Evolutionary conservation across 2,888 invertebrate genomes (phyloP).

Genomic region (Agrotis ipsilon): DNA sequence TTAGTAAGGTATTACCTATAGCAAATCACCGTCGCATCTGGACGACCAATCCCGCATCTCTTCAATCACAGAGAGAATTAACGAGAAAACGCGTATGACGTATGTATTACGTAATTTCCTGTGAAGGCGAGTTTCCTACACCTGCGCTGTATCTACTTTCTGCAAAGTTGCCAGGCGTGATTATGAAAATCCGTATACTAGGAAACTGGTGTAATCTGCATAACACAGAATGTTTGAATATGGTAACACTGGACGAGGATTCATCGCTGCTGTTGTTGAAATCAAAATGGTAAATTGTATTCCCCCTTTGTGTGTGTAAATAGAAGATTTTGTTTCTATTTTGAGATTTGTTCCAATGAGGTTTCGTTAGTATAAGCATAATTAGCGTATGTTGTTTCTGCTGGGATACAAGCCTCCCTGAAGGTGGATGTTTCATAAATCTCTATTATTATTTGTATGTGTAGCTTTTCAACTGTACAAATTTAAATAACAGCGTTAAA

Average conservation of each 20-base stretch:
- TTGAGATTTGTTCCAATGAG: not conserved
- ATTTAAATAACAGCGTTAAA: too few species aligned
- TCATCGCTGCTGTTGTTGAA: conserved; percentile 57
- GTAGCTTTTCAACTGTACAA: not conserved
- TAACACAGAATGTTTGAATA: conserved; percentile 64
- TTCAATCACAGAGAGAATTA: conserved; percentile 62
- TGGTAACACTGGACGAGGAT: conserved; percentile 52
- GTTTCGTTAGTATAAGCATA: not conserved
- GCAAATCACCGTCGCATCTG: not conserved
- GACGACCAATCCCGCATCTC: conserved; percentile 47
- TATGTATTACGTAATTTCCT: conserved; percentile 63
- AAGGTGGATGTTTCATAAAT: too few species aligned
- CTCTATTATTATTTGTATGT: not conserved
- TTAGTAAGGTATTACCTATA: not conserved
- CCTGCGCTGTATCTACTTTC: conserved; percentile 66
- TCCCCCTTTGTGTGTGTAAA: conserved; percentile 17
- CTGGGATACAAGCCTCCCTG: too few species aligned
- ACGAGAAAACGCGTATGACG: conserved; percentile 54
- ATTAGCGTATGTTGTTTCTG: too few species aligned
- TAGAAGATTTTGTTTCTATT: conserved; percentile 19
- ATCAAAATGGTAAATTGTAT: conserved; percentile 58
- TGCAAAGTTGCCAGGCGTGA: conserved; percentile 63
- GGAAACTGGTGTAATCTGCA: conserved; percentile 66
- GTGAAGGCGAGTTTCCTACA: conserved; percentile 66
- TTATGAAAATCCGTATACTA: conserved; percentile 68